Base-by-base conservation (phyloP, 1,140 invertebrate genomes). In the Artemia franciscana region DNA sequence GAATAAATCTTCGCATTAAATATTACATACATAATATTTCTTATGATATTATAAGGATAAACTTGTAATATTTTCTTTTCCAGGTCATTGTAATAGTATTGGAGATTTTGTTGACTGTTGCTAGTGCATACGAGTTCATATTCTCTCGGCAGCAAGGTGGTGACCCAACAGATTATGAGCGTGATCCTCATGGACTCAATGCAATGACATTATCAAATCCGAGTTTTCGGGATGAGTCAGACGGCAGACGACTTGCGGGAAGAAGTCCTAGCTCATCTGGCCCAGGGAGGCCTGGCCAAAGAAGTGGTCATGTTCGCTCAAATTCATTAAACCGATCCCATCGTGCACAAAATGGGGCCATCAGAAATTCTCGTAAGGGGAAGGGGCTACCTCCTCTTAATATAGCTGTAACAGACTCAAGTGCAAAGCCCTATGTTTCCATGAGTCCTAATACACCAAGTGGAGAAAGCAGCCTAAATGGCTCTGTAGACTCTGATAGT, bases 171-270 rank as follows among this genome's bases (percentile, higher is more conserved):
- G 57, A 56, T 59, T 60, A 26, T 30, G 60, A 60, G 24, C 70
- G 75, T 3, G 79, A 81, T 67, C 74, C 78, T 4, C 65, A 60
- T 26, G 71, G 70, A 5, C 67, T 65, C 4, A 74, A 77, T 60
- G 79, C 79, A 12, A 82, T 82, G 15, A 87, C 85, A 2, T 86
- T 84, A 68, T 84, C 84, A 67, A 89, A 89, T 76, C 85, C 85
- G 5, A 84, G 85, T 18, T 88, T 85, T 70, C 79, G 84, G 70
- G 85, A 88, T 66, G 79, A 80, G 61, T 70, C 68, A 64, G 63
- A 26, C 60, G 59, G 59, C 24, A 60, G 59, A 12, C 21, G 59
- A 60, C 25, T 27, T 21, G 27, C 24, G 12, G 59, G 60, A n/a
- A 30, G 60, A n/a, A 26, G 28, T n/a, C 60, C 60, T 24, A 58